phyloP scores from a whole-genome alignment of 1,140 invertebrate genomes.

The Solen grandis region DNA sequence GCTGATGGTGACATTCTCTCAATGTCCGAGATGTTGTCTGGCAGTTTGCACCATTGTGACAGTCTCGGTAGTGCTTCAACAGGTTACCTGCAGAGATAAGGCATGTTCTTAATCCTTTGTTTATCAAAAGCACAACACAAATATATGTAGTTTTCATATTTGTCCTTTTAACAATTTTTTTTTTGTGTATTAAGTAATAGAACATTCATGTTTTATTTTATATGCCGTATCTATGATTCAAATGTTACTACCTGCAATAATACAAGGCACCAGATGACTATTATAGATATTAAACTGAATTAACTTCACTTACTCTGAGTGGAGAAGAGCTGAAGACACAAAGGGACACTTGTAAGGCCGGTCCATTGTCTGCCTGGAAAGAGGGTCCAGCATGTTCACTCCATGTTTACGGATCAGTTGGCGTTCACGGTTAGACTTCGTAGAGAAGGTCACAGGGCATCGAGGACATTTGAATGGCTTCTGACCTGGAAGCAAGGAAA shows the following conservation, averaged over 20 bases:
- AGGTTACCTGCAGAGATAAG: constrained; percentile 66
- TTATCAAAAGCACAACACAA: too few species aligned
- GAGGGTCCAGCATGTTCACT: constrained; percentile 78
- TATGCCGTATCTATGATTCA: too few species aligned
- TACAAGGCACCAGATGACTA: too few species aligned
- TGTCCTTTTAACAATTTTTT: too few species aligned
- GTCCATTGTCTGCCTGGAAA: constrained; percentile 82
- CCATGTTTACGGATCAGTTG: constrained; percentile 93
- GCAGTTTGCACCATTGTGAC: constrained; percentile 67
- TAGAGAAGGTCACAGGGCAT: constrained; percentile 96
- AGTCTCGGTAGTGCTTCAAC: constrained; percentile 75
- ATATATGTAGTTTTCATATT: too few species aligned
- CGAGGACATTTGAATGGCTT: constrained; percentile 97
- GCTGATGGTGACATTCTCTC: constrained; percentile 56
- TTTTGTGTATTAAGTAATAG: too few species aligned
- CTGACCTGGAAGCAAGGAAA: constrained; percentile 85
- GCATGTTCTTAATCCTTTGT: not conserved
- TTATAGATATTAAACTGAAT: too few species aligned
- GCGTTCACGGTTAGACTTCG: constrained; percentile 97
- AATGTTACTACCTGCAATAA: too few species aligned
- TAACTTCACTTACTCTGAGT: constrained; percentile 85
- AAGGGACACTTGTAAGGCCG: constrained; percentile 90
- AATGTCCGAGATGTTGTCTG: constrained; percentile 66
- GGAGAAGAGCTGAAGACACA: constrained; percentile 93
- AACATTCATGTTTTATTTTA: too few species aligned